Conservation (phyloP, 92 coral and sea anemone species). For the Epizoanthus ramosus region DNA sequence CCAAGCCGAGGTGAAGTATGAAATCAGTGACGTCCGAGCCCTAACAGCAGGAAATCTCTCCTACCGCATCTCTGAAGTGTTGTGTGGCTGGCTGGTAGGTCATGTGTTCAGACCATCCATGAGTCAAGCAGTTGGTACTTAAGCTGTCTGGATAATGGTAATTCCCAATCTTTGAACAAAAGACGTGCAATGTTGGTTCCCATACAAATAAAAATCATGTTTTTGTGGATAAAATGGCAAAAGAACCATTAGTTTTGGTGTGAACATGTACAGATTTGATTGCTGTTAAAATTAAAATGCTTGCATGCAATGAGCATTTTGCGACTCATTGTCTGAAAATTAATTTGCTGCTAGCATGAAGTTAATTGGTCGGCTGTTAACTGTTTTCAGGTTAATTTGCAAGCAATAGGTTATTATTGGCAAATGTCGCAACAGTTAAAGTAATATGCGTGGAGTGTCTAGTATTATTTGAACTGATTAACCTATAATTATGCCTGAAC, state of each 20-base stretch:
- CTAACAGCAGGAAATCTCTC: constrained; percentile 28
- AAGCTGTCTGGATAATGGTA: constrained; percentile 46
- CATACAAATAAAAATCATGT: neutral
- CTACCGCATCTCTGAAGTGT: constrained; percentile 43
- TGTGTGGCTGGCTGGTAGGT: constrained; percentile 28
- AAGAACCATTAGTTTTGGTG: neutral
- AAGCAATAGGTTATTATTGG: no score
- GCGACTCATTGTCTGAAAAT: no score
- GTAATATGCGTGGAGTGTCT: no score
- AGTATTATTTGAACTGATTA: no score
- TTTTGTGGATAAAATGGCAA: neutral
- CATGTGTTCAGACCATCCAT: constrained; percentile 36
- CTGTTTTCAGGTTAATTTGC: no score
- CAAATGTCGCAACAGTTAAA: no score
- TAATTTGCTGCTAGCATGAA: no score
- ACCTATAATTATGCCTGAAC: no score
- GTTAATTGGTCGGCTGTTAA: no score
- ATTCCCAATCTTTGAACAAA: constrained; percentile 46
- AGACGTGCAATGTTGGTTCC: constrained; percentile 49
- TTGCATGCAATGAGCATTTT: no score
- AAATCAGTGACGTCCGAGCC: constrained; percentile 15
- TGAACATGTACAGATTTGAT: no score
- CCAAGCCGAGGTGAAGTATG: constrained; percentile 4
- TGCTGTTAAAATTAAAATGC: no score
- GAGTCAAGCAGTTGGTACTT: constrained; percentile 5